Base-by-base conservation (phyloP, 1,140 invertebrate species). In the Zaprionus kolodkinae region DNA sequence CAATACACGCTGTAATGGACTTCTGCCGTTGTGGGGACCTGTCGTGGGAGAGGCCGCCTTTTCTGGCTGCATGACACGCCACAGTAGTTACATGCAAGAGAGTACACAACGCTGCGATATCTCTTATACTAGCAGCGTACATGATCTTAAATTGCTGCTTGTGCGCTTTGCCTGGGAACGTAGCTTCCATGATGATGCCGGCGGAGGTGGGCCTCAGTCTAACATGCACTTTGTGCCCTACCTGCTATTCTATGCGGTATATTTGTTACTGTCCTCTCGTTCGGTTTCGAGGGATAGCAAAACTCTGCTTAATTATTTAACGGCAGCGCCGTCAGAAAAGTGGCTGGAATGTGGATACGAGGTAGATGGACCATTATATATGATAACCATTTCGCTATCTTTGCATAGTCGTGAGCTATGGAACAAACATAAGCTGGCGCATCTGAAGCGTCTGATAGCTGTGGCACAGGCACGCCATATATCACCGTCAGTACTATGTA, bases 171-270 rank as follows among this genome's bases (percentile, higher is more conserved):
- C 98, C 0, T 95, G 97, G 92, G 98, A 99, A 81, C 97, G 97
- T 89, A 97, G 97, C 65, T 99, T 99, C 94, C 98, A 98, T 92
- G 98, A 99, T 30, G 98, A 99, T 93, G 98, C 97, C 21, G 98
- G 98, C 12, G 99, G 99, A 73, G 99, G 98, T 74, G 97, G 98
- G 13, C 97, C 97, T 10, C 97, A 99, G 90, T 99, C 98, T 27
- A 99, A 99, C 93, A 97, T 99, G 96, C 97, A 99, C 93, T 95
- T 99, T 77, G 95, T 99, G 63, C 98, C 99, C 21, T 99, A 99
- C 92, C 94, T 99, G 35, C 95, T 98, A 64, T 98, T 99, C 91
- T 98, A 99, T 95, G 96, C 97, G 17, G 95, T 99, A 3, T 99
- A 99, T 93, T 97, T 99, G 54, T 63, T 92, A 36, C 78, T 92